A percentile compares a stretch with the other conserved stretches of the same genome.
Evolutionary conservation across 2,888 invertebrate species (phyloP).

Genomic region (Imbricaverruca yamaguchii): DNA sequence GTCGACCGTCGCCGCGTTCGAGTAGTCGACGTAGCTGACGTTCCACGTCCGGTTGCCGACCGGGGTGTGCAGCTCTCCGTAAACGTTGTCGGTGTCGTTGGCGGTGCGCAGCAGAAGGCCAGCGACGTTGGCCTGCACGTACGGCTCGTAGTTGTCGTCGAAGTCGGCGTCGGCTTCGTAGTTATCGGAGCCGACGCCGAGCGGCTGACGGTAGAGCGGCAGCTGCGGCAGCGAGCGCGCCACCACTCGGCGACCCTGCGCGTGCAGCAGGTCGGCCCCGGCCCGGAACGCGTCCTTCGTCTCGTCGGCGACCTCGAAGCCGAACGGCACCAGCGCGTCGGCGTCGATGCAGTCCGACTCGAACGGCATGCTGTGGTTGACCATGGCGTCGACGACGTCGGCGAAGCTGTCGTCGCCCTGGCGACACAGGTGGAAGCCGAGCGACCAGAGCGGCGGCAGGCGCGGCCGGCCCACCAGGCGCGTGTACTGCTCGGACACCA

Average conservation of each 20-base stretch:
- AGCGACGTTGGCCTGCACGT: not conserved
- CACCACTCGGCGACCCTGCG: not conserved
- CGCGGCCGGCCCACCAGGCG: slow-evolving; percentile 26
- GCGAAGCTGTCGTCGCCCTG: slow-evolving; percentile 9
- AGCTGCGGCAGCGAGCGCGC: slow-evolving; percentile 23
- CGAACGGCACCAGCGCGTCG: slow-evolving; percentile 16
- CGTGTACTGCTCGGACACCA: slow-evolving; percentile 30
- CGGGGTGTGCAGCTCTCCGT: slow-evolving; percentile 19
- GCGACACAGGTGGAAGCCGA: slow-evolving; percentile 75
- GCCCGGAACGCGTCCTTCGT: not conserved
- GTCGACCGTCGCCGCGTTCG: slow-evolving; percentile 5
- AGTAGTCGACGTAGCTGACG: slow-evolving; percentile 28
- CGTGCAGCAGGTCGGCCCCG: not conserved
- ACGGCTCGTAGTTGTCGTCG: not conserved
- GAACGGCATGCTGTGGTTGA: slow-evolving; percentile 26
- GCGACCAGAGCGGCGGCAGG: slow-evolving; percentile 59
- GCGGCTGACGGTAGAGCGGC: slow-evolving; percentile 26
- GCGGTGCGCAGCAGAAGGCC: not conserved
- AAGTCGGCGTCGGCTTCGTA: not conserved
- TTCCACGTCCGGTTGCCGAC: not conserved
- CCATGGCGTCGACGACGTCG: slow-evolving; percentile 24
- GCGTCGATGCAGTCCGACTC: slow-evolving; percentile 32
- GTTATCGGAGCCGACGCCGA: not conserved
- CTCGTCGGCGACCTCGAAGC: not conserved
- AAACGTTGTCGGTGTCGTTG: slow-evolving; percentile 21